phyloP scores from a whole-genome alignment of 2,113 vertebrate genomes.

The Pomatostomus ruficeps region DNA sequence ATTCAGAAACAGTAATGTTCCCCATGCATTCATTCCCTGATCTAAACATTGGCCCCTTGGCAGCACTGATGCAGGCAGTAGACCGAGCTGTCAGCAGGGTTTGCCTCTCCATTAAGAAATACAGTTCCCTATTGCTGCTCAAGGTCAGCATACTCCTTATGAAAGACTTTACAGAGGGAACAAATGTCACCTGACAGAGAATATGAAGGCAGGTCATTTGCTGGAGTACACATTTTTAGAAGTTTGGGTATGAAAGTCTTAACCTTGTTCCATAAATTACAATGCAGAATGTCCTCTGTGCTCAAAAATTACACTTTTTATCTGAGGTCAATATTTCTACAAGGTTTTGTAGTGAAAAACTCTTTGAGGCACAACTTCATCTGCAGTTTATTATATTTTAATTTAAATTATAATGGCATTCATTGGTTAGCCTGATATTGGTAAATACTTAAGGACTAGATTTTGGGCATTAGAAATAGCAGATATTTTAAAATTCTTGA shows the following conservation, averaged over 20 bases:
- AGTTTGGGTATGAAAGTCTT: not conserved
- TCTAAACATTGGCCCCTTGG: constrained; percentile 14
- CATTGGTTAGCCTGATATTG: not conserved
- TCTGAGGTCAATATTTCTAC: not conserved
- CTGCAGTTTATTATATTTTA: not conserved
- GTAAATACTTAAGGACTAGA: not conserved
- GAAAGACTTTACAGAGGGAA: not conserved
- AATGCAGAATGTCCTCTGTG: not conserved
- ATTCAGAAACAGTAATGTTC: constrained; percentile 10
- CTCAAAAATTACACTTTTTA: not conserved
- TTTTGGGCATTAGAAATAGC: not conserved
- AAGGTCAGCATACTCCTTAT: constrained; percentile 28
- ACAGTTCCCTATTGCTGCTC: not conserved
- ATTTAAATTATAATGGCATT: not conserved
- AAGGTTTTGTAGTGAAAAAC: not conserved
- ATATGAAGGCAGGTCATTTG: not conserved
- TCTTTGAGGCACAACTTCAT: not conserved
- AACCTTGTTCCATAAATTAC: constrained; percentile 33
- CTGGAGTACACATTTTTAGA: not conserved
- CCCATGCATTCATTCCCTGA: not conserved
- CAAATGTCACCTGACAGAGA: not conserved
- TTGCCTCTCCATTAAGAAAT: not conserved
- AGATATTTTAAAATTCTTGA: not conserved
- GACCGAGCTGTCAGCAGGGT: not conserved
- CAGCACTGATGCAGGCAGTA: not conserved